phyloP scores from a whole-genome alignment of 2,888 invertebrate genomes.

The Psococerastis gibbosa region DNA sequence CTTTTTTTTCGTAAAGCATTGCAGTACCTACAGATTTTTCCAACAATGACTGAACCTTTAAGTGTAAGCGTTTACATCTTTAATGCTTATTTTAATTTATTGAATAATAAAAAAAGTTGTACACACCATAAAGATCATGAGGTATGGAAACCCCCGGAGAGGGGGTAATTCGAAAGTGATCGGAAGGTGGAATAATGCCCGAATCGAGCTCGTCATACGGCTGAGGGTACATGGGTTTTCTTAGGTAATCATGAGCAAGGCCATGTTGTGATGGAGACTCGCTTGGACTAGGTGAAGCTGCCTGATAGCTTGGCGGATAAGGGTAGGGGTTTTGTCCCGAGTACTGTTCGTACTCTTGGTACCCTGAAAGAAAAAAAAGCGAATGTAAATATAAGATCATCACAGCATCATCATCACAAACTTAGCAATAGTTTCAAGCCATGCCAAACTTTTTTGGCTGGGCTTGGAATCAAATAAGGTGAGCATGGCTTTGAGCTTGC shows the following conservation, averaged over 20 bases:
- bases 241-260: slow-evolving; percentile 30
- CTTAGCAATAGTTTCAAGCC: too few relatives aligned
- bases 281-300: slow-evolving; percentile 20
- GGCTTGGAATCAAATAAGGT: too few relatives aligned
- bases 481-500: too few relatives aligned
- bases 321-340: slow-evolving; percentile 30
- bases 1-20: not conserved
- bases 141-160: slow-evolving; percentile 33
- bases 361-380: slow-evolving; percentile 23
- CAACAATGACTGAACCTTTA: too few relatives aligned
- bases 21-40: not conserved
- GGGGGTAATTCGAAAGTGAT: slow-evolving; percentile 42
- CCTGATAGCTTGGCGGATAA: slow-evolving; percentile 20
- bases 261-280: slow-evolving; percentile 17
- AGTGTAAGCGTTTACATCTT: too few relatives aligned
- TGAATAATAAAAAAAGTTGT: too few relatives aligned
- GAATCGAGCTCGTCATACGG: slow-evolving; percentile 44
- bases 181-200: slow-evolving; percentile 23
- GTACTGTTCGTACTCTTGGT: slow-evolving; percentile 38
- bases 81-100: too few relatives aligned
- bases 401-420: too few relatives aligned
- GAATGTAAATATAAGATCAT: too few relatives aligned
- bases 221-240: slow-evolving; percentile 32
- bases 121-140: slow-evolving; percentile 42
- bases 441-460: too few relatives aligned